Conservation (phyloP, 1,140 invertebrate genomes). For the Streblospio benedicti region DNA sequence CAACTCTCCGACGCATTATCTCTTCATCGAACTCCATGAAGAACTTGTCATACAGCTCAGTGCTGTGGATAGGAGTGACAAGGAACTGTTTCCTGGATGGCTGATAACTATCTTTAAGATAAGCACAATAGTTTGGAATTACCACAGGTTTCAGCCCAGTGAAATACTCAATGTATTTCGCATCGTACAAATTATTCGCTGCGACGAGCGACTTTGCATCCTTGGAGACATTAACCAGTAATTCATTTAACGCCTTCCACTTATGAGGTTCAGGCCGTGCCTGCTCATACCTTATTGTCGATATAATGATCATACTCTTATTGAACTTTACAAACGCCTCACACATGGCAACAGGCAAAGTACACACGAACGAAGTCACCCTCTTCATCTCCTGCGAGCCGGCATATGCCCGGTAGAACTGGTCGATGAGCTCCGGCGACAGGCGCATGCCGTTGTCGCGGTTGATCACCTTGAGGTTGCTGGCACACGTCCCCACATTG, state of each 20-base stretch:
- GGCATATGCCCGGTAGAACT: constrained; percentile 19
- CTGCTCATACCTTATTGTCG: constrained; percentile 17
- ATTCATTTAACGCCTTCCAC: constrained; percentile 16
- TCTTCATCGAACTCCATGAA: constrained; percentile 14
- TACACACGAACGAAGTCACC: constrained; percentile 21
- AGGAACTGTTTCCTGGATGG: constrained; percentile 15
- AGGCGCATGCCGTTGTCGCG: constrained; percentile 18
- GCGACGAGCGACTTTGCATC: constrained; percentile 7
- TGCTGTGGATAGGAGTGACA: constrained; percentile 15
- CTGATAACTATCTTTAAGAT: constrained; percentile 9
- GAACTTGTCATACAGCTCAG: constrained; percentile 14
- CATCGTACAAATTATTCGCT: constrained; percentile 19
- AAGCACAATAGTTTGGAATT: constrained; percentile 15
- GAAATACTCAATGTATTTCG: constrained; percentile 19
- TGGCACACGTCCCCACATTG: constrained; percentile 16
- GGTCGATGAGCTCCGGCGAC: constrained; percentile 10
- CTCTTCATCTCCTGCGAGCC: constrained; percentile 12
- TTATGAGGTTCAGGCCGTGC: constrained; percentile 11
- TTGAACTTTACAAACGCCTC: constrained; percentile 15
- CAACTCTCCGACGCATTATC: constrained; percentile 5
- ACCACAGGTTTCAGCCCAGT: constrained; percentile 13
- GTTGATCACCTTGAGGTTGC: constrained; percentile 14
- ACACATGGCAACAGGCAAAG: constrained; percentile 19
- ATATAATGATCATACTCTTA: constrained; percentile 13
- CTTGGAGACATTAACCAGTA: constrained; percentile 10